Base-by-base conservation (phyloP, 2,113 vertebrate species). In the Prinia subflava region DNA sequence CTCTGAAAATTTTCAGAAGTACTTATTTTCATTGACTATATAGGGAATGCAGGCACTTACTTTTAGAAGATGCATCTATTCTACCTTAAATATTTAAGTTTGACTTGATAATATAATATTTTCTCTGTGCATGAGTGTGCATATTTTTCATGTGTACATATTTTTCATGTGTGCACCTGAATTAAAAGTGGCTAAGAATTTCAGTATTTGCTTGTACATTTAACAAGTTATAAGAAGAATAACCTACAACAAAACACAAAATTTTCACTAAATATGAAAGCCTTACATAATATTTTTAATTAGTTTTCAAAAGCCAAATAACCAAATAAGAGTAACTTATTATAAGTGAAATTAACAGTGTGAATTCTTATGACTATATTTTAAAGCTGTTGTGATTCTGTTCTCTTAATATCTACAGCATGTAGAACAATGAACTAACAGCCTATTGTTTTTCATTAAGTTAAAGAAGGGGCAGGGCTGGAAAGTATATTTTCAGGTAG, bases 131-230 rank as follows among this genome's bases (percentile, higher is more conserved):
- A 31, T 15, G 13, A n/a, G 13, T 5, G 4, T 41, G 6, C 4
- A 1, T 24, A 7, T 60, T 56, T 53, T 73, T 56, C n/a, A n/a
- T n/a, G 13, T 5, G 4, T 41, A 5, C 4, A 1, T 24, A 7
- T 60, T 56, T 53, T 73, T 56, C n/a, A n/a, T n/a, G 5, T 12
- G 2, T 44, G 33, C 50, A 15, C 56, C 78, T 89, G 83, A 69
- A 86, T 5, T 77, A 63, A 87, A 88, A 65, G 9, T 70, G 18
- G 49, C 10, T 37, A 41, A 90, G 50, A 37, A 30, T 63, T 96
- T 95, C 74, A 93, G 52, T 90, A 92, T 92, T 91, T 97, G n/a
- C 65, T 87, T 96, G 31, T 86, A 74, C 24, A 35, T 90, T 96
- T 85, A 94, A 80, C 74, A 90, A 82, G 31, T 41, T 84, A 47